phyloP scores from a whole-genome alignment of 2,888 invertebrate genomes.

The Junonia oenone region DNA sequence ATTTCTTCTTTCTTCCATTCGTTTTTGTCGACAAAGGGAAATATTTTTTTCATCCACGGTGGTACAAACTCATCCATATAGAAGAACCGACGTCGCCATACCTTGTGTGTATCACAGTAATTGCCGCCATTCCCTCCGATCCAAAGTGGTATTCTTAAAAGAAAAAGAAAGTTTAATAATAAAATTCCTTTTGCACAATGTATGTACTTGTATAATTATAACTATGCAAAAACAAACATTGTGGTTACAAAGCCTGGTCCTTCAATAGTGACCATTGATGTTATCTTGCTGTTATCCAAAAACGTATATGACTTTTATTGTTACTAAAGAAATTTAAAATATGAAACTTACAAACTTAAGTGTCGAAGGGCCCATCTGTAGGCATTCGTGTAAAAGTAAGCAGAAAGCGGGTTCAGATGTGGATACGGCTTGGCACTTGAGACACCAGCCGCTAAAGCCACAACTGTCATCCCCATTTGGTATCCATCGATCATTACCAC shows the following conservation, averaged over 20 bases:
- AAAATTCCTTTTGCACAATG: too few relatives aligned
- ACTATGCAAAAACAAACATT: too few relatives aligned
- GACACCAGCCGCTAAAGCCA: slow-evolving; percentile 42
- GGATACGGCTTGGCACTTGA: slow-evolving; percentile 36
- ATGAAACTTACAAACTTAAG: slow-evolving; percentile 48
- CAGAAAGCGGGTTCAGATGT: slow-evolving; percentile 43
- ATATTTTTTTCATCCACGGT: slow-evolving; percentile 40
- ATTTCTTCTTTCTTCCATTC: slow-evolving; percentile 51
- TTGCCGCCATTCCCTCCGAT: slow-evolving; percentile 44
- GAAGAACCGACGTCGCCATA: slow-evolving; percentile 52
- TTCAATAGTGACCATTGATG: too few relatives aligned
- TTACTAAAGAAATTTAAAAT: too few relatives aligned
- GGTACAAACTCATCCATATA: slow-evolving; percentile 57
- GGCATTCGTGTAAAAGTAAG: slow-evolving; percentile 48
- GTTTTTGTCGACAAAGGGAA: slow-evolving; percentile 44
- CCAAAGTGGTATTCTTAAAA: slow-evolving; percentile 51
- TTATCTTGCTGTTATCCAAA: too few relatives aligned
- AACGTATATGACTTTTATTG: too few relatives aligned
- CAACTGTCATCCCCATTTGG: slow-evolving; percentile 42
- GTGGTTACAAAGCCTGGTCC: too few relatives aligned
- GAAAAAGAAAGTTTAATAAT: background rate
- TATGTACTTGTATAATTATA: too few relatives aligned
- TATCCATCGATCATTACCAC: slow-evolving; percentile 50
- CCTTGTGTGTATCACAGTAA: slow-evolving; percentile 47
- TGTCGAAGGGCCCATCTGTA: slow-evolving; percentile 56